phyloP scores from a whole-genome alignment of 1,140 invertebrate genomes.

The Calephelis nemesis region DNA sequence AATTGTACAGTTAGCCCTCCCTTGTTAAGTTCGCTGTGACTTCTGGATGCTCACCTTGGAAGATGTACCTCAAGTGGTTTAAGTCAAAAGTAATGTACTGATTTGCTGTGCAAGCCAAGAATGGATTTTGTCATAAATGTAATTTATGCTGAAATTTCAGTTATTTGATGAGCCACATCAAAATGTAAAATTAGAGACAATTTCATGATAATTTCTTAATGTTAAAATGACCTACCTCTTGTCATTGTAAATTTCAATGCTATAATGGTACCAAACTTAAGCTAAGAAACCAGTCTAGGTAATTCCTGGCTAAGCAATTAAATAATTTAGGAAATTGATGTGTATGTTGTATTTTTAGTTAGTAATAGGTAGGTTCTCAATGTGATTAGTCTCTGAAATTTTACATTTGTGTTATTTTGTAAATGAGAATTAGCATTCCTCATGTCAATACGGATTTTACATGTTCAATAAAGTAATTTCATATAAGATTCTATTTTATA shows the following conservation, averaged over 20 bases:
- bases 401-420: slow-evolving; percentile 80
- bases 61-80: slow-evolving; percentile 64
- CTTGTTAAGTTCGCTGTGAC: slow-evolving; percentile 78
- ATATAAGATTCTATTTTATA: slow-evolving; percentile 74
- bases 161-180: slow-evolving; percentile 64
- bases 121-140: slow-evolving; percentile 59
- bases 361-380: slow-evolving; percentile 79
- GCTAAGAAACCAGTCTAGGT: slow-evolving; percentile 58
- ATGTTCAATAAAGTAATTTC: slow-evolving; percentile 81
- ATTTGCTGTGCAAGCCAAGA: slow-evolving; percentile 36
- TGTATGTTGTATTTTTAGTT: slow-evolving; percentile 80
- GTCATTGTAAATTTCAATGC: slow-evolving; percentile 79
- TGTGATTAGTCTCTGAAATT: slow-evolving; percentile 79
- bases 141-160: slow-evolving; percentile 47
- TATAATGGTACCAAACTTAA: slow-evolving; percentile 76
- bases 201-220: slow-evolving; percentile 58
- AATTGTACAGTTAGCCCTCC: slow-evolving; percentile 79
- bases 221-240: slow-evolving; percentile 76
- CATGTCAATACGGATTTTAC: slow-evolving; percentile 80
- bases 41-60: slow-evolving; percentile 70
- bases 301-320: slow-evolving; percentile 54
- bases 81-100: slow-evolving; percentile 58
- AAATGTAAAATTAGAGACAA: slow-evolving; percentile 75
- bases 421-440: slow-evolving; percentile 80
- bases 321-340: slow-evolving; percentile 78